phyloP scores from a whole-genome alignment of 2,113 vertebrate genomes.

The Tupaia chinensis region DNA sequence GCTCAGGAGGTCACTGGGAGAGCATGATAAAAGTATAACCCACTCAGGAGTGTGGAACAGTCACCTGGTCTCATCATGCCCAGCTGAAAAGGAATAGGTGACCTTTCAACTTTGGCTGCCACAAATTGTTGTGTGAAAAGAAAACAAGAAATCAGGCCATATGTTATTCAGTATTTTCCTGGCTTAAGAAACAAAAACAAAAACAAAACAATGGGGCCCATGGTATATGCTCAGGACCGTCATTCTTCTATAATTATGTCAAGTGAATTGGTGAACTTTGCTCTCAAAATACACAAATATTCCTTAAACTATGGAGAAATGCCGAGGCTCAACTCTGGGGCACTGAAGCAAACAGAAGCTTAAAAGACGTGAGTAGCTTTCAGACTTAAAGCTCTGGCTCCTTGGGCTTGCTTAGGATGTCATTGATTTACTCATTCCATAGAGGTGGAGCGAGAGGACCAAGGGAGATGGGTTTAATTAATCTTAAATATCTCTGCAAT shows the following conservation, averaged over 20 bases:
- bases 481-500: constrained; percentile 88
- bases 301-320: constrained; percentile 5
- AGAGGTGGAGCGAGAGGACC: constrained; percentile 47
- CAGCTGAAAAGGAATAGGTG: constrained; percentile 50
- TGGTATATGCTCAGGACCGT: neutral
- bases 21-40: neutral
- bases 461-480: constrained; percentile 87
- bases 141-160: neutral
- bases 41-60: neutral
- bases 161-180: constrained; percentile 58
- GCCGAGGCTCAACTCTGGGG: neutral
- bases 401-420: constrained; percentile 53
- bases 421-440: constrained; percentile 66
- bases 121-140: constrained; percentile 67
- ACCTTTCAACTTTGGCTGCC: constrained; percentile 61
- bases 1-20: constrained; percentile 43
- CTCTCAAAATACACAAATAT: constrained; percentile 44
- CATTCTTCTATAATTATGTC: constrained; percentile 69
- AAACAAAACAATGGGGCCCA: constrained; percentile 7
- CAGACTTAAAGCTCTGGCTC: constrained; percentile 10
- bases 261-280: constrained; percentile 58
- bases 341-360: neutral
- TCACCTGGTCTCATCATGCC: constrained; percentile 29
- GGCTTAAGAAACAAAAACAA: neutral
- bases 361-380: constrained; percentile 58